phyloP scores from a whole-genome alignment of 2,888 invertebrate genomes.

The Dryomyza anilis region DNA sequence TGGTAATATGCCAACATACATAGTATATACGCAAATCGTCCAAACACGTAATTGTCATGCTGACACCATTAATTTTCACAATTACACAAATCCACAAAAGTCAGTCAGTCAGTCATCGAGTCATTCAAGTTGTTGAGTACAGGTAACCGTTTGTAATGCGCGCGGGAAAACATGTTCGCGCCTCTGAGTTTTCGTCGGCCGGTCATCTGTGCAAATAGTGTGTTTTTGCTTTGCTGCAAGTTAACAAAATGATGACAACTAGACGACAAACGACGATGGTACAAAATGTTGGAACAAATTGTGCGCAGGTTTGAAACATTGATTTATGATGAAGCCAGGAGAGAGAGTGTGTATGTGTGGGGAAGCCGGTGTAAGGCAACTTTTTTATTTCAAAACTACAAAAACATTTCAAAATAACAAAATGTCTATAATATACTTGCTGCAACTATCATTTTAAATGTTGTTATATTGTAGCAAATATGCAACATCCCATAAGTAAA shows the following conservation, averaged over 20 bases:
- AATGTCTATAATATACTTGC: no score
- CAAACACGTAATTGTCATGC: constrained; percentile 4
- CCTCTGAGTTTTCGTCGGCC: not conserved
- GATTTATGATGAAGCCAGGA: not conserved
- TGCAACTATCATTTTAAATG: no score
- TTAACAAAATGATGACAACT: no score
- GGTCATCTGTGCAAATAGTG: not conserved
- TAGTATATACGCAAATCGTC: constrained; percentile 7
- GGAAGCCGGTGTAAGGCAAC: not conserved
- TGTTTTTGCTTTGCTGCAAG: not conserved
- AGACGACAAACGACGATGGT: no score
- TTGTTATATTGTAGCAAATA: no score
- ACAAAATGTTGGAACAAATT: not conserved
- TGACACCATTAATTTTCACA: constrained; percentile 17
- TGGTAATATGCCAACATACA: no score
- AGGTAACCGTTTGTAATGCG: no score
- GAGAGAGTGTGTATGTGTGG: no score
- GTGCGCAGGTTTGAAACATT: not conserved
- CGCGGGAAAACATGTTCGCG: not conserved
- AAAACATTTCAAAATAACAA: no score
- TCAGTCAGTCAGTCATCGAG: not conserved
- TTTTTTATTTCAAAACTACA: no score
- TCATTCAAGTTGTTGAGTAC: no score
- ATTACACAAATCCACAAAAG: not conserved
- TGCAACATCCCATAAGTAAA: no score